Base-by-base conservation (phyloP, 2,113 vertebrate species). In the Empidonax traillii region DNA sequence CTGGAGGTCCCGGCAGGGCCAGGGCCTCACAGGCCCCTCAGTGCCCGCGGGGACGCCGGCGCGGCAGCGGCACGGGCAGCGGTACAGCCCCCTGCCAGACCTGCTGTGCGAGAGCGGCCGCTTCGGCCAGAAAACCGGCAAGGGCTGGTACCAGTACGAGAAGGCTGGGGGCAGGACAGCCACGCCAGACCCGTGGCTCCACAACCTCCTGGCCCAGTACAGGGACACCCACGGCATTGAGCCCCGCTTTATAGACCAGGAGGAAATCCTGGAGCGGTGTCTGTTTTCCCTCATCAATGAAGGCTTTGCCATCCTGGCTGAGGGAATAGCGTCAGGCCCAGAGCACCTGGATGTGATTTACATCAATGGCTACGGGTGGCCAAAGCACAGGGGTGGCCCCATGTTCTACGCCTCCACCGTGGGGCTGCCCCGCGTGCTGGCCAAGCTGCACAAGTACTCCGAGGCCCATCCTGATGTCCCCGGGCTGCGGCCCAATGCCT, bases 331-430 rank as follows among this genome's bases (percentile, higher is more conserved):
- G 0, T 93, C 98, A 2, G 93, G 95, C 46, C 99, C 99, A 2
- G 99, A 99, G 85, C 98, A 99, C 96, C 98, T 99, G n/a, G 99
- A 99, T 74, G 94, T 98, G 7, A 97, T 99, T 96, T 99, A 99
- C 49, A 95, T 98, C 93, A 97, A 98, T 58, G 99, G 99, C 20
- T 99, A 98, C 0, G 98, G 98, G 58, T 99, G 99, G 99, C 99
- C 99, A 2, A 98, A 95, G 85, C 98, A 99, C 94, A 97, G 24
- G 10, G 99, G 99, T 0, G 99, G 99, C 10, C 99, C 99, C 62
- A 99, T 99, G 99, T 99, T 98, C 97, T 98, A 99, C 3, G 99
- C 99, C 16, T 89, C 95, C 67, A 98, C 97, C 7, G 91, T 99
- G 23, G 99, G 99, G 12, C 94, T 99, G 59, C 83, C 97, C 35